These are phyloP conservation scores for Xyrichtys novacula DNA, from an alignment of 2,797 vertebrate species.

Conservation along the genomic window DNA sequence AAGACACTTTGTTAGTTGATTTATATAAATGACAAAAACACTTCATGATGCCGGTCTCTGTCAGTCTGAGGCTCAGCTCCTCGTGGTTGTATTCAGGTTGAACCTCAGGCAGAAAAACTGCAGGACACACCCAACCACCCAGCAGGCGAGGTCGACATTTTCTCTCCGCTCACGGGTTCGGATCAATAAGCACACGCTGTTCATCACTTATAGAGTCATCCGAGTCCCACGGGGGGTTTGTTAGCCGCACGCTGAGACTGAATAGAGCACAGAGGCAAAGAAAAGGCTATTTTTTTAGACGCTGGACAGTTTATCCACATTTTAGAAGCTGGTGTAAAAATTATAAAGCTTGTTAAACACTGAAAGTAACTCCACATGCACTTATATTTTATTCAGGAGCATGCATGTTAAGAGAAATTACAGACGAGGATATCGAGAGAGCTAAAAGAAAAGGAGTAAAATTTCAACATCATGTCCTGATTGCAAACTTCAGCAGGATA, in stretches of 20 bases:
- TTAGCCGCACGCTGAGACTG: conserved; percentile 22
- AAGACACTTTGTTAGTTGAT: not conserved
- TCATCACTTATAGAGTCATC: conserved; percentile 53
- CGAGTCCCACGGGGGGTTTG: conserved; percentile 31
- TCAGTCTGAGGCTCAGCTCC: conserved; percentile 11
- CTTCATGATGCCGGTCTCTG: not conserved
- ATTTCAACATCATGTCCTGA: too few species aligned
- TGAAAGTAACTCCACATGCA: too few species aligned
- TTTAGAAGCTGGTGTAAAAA: not conserved
- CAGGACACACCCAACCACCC: conserved; percentile 36
- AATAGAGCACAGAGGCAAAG: conserved; percentile 1
- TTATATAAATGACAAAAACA: not conserved
- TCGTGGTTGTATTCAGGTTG: conserved; percentile 13
- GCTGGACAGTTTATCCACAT: not conserved
- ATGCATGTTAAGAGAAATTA: too few species aligned
- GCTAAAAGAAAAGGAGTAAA: too few species aligned
- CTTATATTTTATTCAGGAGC: too few species aligned
- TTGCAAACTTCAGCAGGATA: too few species aligned
- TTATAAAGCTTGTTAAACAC: not conserved
- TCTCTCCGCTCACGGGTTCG: conserved; percentile 23
- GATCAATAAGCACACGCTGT: conserved; percentile 63
- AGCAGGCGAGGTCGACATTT: conserved; percentile 36
- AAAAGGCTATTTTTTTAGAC: not conserved
- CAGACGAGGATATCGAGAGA: too few species aligned
- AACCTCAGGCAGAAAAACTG: conserved; percentile 18